Evolutionary conservation across 2,888 invertebrate species (phyloP).

Genomic region (Rosalia funebris): DNA sequence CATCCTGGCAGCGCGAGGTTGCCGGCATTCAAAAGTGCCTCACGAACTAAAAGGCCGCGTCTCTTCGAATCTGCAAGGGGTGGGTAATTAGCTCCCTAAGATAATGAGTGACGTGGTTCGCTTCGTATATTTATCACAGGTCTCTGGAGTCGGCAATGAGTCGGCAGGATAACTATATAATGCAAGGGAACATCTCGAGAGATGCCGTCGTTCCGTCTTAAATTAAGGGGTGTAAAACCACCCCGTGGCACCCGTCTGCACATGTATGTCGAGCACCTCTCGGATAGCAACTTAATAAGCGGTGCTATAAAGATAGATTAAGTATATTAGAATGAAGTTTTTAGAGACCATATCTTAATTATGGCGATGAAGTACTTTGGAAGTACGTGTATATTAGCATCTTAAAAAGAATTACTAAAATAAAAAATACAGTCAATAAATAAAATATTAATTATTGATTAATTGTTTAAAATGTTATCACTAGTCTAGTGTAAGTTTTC

Average conservation of each 20-base stretch:
- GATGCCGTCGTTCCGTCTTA: slow-evolving; percentile 38
- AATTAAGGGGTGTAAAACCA: slow-evolving; percentile 25
- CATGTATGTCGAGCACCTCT: slow-evolving; percentile 23
- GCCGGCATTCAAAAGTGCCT: slow-evolving; percentile 33
- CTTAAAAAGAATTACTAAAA: no score
- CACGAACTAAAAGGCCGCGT: slow-evolving; percentile 26
- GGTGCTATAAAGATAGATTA: no score
- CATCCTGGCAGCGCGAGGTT: slow-evolving; percentile 35
- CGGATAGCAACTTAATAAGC: background rate
- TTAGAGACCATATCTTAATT: no score
- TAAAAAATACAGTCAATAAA: no score
- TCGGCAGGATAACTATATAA: slow-evolving; percentile 54
- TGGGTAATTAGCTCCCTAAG: slow-evolving; percentile 56
- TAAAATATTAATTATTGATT: no score
- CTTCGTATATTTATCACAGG: slow-evolving; percentile 58
- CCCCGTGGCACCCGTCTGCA: slow-evolving; percentile 6
- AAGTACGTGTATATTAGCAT: no score
- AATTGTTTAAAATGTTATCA: no score
- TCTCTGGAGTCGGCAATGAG: slow-evolving; percentile 58
- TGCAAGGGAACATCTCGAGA: slow-evolving; percentile 43
- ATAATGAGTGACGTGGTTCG: slow-evolving; percentile 60
- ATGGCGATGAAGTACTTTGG: no score
- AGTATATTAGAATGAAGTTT: no score
- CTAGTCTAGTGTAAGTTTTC: no score
- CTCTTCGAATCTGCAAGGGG: slow-evolving; percentile 31